Evolutionary conservation across 2,797 vertebrate species (phyloP), one percentile per base, ranked within the genome.

Genomic region (Mus spretus): DNA sequence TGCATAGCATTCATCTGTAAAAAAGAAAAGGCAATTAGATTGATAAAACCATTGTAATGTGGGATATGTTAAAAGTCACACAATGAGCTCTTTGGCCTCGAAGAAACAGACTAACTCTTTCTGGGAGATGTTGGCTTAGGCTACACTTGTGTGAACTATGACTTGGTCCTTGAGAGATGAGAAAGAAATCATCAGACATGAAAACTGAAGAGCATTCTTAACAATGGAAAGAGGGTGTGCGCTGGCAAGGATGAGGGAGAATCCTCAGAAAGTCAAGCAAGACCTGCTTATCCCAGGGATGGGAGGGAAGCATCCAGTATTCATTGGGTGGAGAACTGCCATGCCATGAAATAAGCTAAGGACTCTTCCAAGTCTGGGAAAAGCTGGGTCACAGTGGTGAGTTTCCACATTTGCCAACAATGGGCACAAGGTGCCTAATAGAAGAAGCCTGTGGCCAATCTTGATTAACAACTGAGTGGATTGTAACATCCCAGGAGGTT

Each of bases 1-100:
- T 50, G 7, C 31, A 50, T 50, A 67, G 44, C 31, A 65, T 85
- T 67, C 44, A 72, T 22, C 40, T 67, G 0, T 79, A 78, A 89
- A 57, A 96, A 63, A 17, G 83, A 57, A 63, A 90, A 90, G 17
- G 7, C 40, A 88, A 75, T 37, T 90, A 80, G 53, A 40, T 12
- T 15, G 10, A 44, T n/a, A 63, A 80, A 44, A 72, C 75, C 50
- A 67, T 1, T 15, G 17, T 67, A 55, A 67, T 19, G 55, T 31
- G 6, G 7, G 74, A 31, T 79, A 50, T 17, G 12, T 44, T 26
- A 50, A 55, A 11, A 8, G 90, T 5, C 59, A 34, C 26, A 70
- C 44, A n/a, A 28, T 20, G 20, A 90, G 4, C 10, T 77, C 50
- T 61, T 57, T 34, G 77, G 53, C 3, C 6, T 55, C 34, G 55